A percentile compares a stretch with the other conserved stretches of the same genome.
phyloP scores from a whole-genome alignment of 2,797 vertebrate genomes.

The Vespertilio murinus region DNA sequence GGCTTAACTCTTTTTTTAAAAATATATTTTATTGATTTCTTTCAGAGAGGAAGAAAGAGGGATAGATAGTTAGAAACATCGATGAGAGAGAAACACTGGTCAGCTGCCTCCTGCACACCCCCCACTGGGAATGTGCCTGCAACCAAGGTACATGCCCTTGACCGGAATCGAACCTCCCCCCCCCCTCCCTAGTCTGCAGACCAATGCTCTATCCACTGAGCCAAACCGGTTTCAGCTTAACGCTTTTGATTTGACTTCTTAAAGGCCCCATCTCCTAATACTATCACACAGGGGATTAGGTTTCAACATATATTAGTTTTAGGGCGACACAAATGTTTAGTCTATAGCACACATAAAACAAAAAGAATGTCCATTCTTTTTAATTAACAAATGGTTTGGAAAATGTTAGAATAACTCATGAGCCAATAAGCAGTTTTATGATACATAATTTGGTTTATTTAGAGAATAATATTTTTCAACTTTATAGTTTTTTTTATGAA shows the following conservation, averaged over 20 bases:
- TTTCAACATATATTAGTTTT: neutral
- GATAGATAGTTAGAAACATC: too few species aligned
- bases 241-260: neutral
- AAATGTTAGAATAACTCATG: neutral
- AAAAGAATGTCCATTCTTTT: neutral
- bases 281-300: neutral
- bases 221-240: too few species aligned
- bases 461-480: neutral
- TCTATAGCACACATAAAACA: neutral
- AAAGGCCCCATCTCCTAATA: neutral
- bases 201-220: too few species aligned
- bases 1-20: neutral
- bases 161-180: too few species aligned
- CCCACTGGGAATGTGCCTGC: too few species aligned
- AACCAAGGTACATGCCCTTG: too few species aligned
- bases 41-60: too few species aligned
- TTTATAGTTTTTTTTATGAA: neutral
- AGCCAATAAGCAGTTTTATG: slow-evolving; percentile 10
- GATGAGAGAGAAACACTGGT: too few species aligned
- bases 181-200: too few species aligned
- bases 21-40: too few species aligned
- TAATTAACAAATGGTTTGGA: neutral
- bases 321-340: neutral
- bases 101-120: too few species aligned
- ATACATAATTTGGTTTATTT: neutral